Base-by-base conservation (phyloP, 2,888 invertebrate genomes). In the Spilosoma lubricipeda region DNA sequence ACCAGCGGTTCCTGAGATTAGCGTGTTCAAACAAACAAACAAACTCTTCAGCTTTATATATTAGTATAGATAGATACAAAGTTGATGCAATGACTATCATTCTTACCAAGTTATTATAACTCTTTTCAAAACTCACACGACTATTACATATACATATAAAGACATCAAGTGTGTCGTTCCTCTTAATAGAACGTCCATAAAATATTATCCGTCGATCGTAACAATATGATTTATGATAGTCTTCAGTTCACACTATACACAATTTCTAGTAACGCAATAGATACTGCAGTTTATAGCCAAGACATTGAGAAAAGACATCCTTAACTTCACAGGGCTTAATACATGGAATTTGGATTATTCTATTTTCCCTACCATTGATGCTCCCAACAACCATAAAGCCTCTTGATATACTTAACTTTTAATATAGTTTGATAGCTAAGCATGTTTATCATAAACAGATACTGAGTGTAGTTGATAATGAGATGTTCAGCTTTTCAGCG, bases 241-340 rank as follows among this genome's bases (percentile, higher is more conserved):
- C 73, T 80, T 70, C 9, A 73, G 63, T 72, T 70, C 48, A 80
- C 82, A 80, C 77, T 85, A 82, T 74, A 71, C 63, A 70, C 81
- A 80, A 72, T 84, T 82, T 80, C 75, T 77, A 70, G 76, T 75
- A 83, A 73, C 77, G 72, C 67, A 82, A 82, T 80, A 77, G 52
- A 52, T 73, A 78, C 78, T 77, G 74, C 48, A 67, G 69, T 69
- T 65, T 65, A 77, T 72, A 0, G 33, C 20, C 33, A 20, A 20
- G 8, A 27, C 42, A 42, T 72, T 33, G 36, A 69, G 69, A 59
- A 70, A 59, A 39, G 33, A 39, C 30, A 39, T 20, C 48, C 45
- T 1, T 56, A 45, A 48, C 48, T 48, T 0, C 48, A 48, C 20
- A 20, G 15, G 15, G 15, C 74, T 74, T 75, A 56, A n/a, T 56